Evolutionary conservation across 2,113 vertebrate species (phyloP), one percentile per base, ranked within the genome.

Genomic region (Phrynocephalus versicolor): DNA sequence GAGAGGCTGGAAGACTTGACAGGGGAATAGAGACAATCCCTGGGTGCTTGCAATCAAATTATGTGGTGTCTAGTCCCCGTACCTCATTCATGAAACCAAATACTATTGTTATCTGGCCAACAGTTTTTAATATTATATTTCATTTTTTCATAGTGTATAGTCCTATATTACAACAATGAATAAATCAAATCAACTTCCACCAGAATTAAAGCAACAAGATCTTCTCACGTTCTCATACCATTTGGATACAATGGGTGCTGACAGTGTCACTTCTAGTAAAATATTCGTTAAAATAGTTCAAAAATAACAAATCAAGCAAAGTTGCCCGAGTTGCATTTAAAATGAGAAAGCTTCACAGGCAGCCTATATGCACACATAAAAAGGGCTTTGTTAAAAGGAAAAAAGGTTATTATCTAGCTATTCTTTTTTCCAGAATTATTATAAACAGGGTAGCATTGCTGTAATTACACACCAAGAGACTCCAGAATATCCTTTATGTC

Each of bases 401-500:
- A 81, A 81, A 37, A 67, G 62, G 57, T 37, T 75, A 84, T 60
- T 0, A 76, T 13, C 30, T 74, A 88, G 3, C 77, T 81, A 73
- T 79, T 83, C 41, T 45, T 33, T 25, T 0, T 0, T 0, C 65
- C 80, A 69, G n/a, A 81, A 86, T 37, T 82, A 0, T 84, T 79
- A 6, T 83, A 75, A 90, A 55, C 65, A 33, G 72, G 39, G 74
- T 13, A 87, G 55, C 82, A 85, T 86, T 10, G 81, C 27, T 87
- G 87, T 37, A 84, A 76, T 12, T 84, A 87, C 97, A 87, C 92
- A 99, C 99, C 99, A 88, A 99, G 95, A 92, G 97, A 98, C 92
- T 99, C 99, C 95, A 99, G 96, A 84, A 99, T 98, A 87, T 99
- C 99, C 95, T 98, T 99, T 94, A 99, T 94, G 87, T 99, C 99